phyloP scores from a whole-genome alignment of 2,797 vertebrate genomes.

The Anableps anableps region DNA sequence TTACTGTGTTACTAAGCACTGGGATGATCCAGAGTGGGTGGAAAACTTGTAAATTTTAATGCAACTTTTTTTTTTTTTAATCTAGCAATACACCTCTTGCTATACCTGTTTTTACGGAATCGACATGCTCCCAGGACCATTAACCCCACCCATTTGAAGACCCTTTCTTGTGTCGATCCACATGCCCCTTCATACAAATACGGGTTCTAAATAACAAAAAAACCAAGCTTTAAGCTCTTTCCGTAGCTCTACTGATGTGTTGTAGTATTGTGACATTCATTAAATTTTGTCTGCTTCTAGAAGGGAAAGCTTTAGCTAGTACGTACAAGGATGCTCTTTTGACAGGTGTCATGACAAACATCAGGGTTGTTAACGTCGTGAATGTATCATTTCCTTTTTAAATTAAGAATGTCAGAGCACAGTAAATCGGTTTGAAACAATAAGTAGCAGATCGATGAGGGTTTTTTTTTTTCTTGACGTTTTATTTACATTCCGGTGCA shows the following conservation, averaged over 20 bases:
- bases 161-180: neutral
- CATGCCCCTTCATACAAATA: neutral
- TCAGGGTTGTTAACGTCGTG: neutral
- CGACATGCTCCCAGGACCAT: neutral
- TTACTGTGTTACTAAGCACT: conserved; percentile 1
- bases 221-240: neutral
- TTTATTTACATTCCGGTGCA: conserved; percentile 17
- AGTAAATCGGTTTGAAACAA: neutral
- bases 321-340: conserved; percentile 29
- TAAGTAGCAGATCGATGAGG: neutral
- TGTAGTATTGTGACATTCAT: neutral
- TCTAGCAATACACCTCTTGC: neutral
- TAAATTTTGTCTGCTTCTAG: neutral
- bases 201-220: neutral
- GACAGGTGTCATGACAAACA: conserved; percentile 55
- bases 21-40: neutral
- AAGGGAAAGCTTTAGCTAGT: conserved; percentile 8
- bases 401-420: neutral
- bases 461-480: neutral
- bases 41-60: neutral
- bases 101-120: neutral
- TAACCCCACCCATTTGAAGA: neutral
- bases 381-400: neutral
- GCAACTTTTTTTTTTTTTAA: neutral
- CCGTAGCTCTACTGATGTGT: too few species aligned